phyloP scores from a whole-genome alignment of 1,140 invertebrate genomes.

The Diprion similis region DNA sequence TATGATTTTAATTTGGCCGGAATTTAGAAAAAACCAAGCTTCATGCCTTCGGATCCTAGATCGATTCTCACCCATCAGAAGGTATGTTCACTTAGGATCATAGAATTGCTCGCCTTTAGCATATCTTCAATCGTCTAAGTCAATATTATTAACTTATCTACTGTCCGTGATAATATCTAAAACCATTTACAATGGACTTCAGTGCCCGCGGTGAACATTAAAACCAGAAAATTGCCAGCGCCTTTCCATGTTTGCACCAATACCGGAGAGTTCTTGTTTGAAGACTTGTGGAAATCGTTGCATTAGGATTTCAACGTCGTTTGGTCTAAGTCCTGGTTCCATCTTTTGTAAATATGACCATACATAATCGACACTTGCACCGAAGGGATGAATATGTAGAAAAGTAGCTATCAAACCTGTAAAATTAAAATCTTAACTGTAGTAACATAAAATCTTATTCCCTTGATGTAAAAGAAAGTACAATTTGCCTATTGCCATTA shows the following conservation, averaged over 20 bases:
- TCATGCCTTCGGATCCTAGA: too few relatives aligned
- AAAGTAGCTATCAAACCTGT: constrained; percentile 82
- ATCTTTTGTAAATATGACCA: constrained; percentile 85
- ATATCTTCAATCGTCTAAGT: too few relatives aligned
- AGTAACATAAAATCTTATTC: constrained; percentile 11
- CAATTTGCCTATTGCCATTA: background rate
- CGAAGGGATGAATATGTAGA: constrained; percentile 87
- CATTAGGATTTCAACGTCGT: constrained; percentile 79
- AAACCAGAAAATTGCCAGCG: constrained; percentile 81
- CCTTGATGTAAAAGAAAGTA: constrained; percentile 25
- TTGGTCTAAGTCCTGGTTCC: constrained; percentile 69
- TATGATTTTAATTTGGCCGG: too few relatives aligned
- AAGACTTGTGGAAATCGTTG: constrained; percentile 79
- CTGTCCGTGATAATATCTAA: too few relatives aligned
- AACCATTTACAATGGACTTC: constrained; percentile 17
- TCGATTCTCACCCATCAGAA: too few relatives aligned
- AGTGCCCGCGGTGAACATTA: constrained; percentile 49
- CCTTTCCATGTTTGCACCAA: constrained; percentile 79
- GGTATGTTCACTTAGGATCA: too few relatives aligned
- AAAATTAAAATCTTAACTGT: constrained; percentile 14
- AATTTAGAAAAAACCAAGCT: too few relatives aligned
- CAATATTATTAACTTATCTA: too few relatives aligned
- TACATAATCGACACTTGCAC: constrained; percentile 83
- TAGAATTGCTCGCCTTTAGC: too few relatives aligned
- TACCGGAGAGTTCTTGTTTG: constrained; percentile 75